Conservation (phyloP, 2,797 vertebrate species). For the Thunnus albacares region DNA sequence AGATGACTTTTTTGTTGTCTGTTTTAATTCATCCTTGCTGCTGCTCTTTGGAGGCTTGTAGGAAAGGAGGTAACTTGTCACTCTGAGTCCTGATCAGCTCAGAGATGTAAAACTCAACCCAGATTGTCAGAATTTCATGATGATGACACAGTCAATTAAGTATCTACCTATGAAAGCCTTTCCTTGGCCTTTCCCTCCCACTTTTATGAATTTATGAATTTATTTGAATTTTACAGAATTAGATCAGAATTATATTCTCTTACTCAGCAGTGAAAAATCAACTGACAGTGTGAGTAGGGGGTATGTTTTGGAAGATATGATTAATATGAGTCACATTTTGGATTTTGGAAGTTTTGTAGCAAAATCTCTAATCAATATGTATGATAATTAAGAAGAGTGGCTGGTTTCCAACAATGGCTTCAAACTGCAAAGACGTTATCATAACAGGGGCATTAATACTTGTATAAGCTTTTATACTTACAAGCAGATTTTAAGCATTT, state of each 20-base stretch:
- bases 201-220: neutral
- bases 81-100: neutral
- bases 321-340: neutral
- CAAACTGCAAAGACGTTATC: neutral
- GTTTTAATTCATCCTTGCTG: slow-evolving; percentile 15
- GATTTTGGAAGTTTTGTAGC: neutral
- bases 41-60: neutral
- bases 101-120: neutral
- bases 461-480: neutral
- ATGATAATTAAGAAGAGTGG: neutral
- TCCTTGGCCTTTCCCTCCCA: too few relatives aligned
- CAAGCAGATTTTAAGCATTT: neutral
- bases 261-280: neutral
- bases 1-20: slow-evolving; percentile 25
- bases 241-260: neutral
- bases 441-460: neutral
- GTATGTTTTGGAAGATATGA: neutral
- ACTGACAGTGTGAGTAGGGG: too few relatives aligned
- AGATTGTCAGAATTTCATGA: neutral
- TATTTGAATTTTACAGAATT: neutral
- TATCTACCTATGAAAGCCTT: neutral
- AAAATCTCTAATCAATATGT: neutral
- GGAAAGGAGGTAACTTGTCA: neutral
- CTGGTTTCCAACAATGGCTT: neutral
- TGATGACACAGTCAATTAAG: neutral